phyloP scores from a whole-genome alignment of 2,888 invertebrate species.

The Lycocerus yunnanus region DNA sequence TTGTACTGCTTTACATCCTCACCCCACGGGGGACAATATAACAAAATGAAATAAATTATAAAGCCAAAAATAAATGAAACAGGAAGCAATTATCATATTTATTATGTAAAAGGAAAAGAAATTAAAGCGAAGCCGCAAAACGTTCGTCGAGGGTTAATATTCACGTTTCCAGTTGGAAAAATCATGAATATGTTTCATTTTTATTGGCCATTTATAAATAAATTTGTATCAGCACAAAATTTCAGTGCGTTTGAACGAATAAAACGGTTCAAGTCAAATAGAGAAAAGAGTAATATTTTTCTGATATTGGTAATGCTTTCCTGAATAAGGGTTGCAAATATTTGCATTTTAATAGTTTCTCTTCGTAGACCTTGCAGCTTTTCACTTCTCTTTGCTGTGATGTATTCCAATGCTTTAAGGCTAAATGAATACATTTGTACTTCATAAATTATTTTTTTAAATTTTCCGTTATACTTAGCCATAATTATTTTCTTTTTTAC shows the following conservation, averaged over 20 bases:
- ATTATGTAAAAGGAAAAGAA: conserved; percentile 42
- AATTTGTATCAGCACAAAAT: conserved; percentile 51
- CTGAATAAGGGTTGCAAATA: conserved; percentile 48
- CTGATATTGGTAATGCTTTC: conserved; percentile 41
- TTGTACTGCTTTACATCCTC: not conserved
- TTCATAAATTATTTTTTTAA: not conserved
- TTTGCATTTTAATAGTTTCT: conserved; percentile 58
- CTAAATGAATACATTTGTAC: not conserved
- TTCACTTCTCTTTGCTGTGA: conserved; percentile 49
- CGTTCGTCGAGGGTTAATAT: conserved; percentile 46
- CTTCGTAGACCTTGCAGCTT: conserved; percentile 47
- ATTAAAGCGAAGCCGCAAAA: conserved; percentile 40
- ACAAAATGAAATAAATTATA: not conserved
- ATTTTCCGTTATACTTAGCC: not conserved
- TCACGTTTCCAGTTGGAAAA: conserved; percentile 54
- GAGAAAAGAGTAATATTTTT: conserved; percentile 44
- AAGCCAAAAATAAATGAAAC: not conserved
- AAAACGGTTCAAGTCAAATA: conserved; percentile 38
- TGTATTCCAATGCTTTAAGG: conserved; percentile 15
- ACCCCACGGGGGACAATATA: not conserved
- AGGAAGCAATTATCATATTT: not conserved
- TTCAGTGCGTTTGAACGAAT: conserved; percentile 38
- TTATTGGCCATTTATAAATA: conserved; percentile 57
- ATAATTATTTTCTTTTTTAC: not conserved
- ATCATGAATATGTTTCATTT: conserved; percentile 59